Conservation (phyloP, 2,113 vertebrate species). For the Pterocles gutturalis region DNA sequence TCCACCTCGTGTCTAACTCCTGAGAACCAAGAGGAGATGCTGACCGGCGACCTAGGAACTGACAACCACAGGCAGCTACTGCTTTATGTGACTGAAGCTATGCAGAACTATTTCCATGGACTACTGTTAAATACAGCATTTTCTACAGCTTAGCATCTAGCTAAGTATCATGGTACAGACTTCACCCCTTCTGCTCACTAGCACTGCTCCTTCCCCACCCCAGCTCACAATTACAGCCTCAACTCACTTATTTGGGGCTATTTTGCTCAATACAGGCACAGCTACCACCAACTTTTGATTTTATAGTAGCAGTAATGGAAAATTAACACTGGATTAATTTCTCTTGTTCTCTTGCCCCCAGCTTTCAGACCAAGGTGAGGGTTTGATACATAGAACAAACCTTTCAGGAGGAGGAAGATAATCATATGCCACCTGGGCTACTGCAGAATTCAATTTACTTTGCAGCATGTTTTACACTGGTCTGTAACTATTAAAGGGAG, state of each 20-base stretch:
- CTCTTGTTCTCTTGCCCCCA: background rate
- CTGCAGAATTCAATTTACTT: slow-evolving; percentile 48
- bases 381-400: slow-evolving; percentile 19
- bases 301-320: background rate
- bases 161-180: background rate
- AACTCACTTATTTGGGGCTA: background rate
- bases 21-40: background rate
- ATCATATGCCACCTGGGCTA: slow-evolving; percentile 7
- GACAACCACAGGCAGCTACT: background rate
- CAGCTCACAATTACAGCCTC: background rate
- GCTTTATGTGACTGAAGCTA: background rate
- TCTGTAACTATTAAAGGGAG: slow-evolving; percentile 30
- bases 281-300: background rate
- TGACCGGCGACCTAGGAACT: background rate
- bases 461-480: slow-evolving; percentile 25
- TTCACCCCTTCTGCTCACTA: background rate
- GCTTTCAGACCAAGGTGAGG: slow-evolving; percentile 56
- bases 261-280: background rate
- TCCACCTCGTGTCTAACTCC: accelerated
- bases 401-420: slow-evolving; percentile 20
- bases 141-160: background rate
- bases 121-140: background rate
- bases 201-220: background rate
- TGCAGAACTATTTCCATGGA: background rate
- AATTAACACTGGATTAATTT: background rate